A percentile compares a stretch with the other conserved stretches of the same genome.
These are phyloP conservation scores for Characodon lateralis DNA, from an alignment of 2,797 vertebrate genomes.

Conservation along the genomic window DNA sequence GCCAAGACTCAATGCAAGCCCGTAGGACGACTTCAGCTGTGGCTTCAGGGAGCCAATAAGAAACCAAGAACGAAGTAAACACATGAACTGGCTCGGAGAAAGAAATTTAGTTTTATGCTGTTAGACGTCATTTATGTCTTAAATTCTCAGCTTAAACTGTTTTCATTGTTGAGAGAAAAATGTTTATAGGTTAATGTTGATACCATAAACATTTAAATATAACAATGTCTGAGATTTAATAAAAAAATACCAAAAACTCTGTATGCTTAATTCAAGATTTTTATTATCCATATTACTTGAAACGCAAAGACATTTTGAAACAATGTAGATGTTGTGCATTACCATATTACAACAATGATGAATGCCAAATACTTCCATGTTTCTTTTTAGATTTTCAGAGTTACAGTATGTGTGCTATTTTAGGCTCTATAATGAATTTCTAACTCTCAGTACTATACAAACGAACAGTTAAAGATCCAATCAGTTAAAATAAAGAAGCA, in stretches of 20 bases:
- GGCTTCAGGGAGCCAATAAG: conserved; percentile 80
- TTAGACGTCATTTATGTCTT: background rate
- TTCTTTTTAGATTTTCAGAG: conserved; percentile 42
- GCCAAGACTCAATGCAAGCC: conserved; percentile 55
- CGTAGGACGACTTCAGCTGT: conserved; percentile 66
- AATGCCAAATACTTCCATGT: conserved; percentile 67
- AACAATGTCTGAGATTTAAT: background rate
- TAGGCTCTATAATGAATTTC: conserved; percentile 70
- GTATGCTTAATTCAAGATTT: conserved; percentile 77
- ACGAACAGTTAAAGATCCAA: conserved; percentile 90
- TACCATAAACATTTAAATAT: background rate
- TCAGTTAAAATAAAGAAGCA: conserved; percentile 90
- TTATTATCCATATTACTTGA: conserved; percentile 83
- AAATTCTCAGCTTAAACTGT: background rate
- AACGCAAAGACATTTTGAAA: conserved; percentile 83
- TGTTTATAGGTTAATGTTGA: background rate
- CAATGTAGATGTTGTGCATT: conserved; percentile 82
- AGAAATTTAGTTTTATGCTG: background rate
- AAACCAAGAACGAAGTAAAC: conserved; percentile 73
- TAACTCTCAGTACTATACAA: conserved; percentile 84
- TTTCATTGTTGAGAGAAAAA: background rate
- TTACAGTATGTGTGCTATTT: conserved; percentile 70
- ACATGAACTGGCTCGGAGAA: background rate
- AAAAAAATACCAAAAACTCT: conserved; percentile 56
- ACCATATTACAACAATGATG: conserved; percentile 78